Evolutionary conservation across 2,888 invertebrate species (phyloP).

Genomic region (Eristalinus aeneus): DNA sequence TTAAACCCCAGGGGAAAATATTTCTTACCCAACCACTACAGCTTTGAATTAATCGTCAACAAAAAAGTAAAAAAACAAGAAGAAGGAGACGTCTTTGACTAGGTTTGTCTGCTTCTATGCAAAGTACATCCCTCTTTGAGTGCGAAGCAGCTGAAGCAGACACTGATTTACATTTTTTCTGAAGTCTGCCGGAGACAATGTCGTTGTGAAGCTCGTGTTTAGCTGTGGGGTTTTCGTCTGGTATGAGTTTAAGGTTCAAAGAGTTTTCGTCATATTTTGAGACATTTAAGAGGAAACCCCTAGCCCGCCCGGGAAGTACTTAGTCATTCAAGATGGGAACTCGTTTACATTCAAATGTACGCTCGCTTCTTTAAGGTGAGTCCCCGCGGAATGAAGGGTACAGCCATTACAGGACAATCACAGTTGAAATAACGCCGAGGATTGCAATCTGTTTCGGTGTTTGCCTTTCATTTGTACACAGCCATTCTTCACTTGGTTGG

Average conservation of each 20-base stretch:
- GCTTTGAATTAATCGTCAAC: background rate
- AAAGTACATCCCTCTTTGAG: background rate
- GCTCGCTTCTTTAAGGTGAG: too few relatives aligned
- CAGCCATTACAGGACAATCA: too few relatives aligned
- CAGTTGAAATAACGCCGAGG: background rate
- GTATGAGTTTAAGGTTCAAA: background rate
- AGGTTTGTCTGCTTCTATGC: too few relatives aligned
- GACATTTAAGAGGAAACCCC: background rate
- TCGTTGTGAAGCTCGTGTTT: background rate
- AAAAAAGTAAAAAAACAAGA: background rate
- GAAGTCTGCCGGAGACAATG: background rate
- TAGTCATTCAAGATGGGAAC: too few relatives aligned
- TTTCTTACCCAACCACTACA: background rate
- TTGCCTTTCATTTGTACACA: background rate
- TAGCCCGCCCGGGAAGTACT: background rate
- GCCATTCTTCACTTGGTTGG: background rate
- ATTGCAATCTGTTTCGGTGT: background rate
- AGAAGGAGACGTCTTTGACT: background rate
- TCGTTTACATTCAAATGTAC: too few relatives aligned
- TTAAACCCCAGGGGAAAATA: too few relatives aligned
- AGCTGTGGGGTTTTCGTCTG: background rate
- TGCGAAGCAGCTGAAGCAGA: background rate
- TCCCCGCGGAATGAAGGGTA: too few relatives aligned
- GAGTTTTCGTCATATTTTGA: background rate
- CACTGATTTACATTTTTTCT: background rate